A percentile compares a stretch with the other conserved stretches of the same genome.
These are phyloP conservation scores for Scolanthus callimorphus DNA, from an alignment of 92 coral and sea anemone genomes.

Conservation along the genomic window DNA sequence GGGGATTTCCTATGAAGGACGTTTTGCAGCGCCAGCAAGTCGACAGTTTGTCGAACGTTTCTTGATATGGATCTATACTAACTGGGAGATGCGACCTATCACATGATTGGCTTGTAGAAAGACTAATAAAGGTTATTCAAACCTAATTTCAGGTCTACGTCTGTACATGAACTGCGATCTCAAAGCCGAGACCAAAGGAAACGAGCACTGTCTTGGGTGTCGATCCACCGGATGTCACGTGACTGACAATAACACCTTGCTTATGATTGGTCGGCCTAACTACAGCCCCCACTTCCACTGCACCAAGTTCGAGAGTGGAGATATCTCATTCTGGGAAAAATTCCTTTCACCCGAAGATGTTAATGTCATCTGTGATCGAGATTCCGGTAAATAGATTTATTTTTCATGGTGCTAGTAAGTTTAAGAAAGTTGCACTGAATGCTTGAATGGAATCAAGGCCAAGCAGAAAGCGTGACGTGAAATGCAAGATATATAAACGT, in stretches of 20 bases:
- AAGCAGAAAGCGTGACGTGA: no score
- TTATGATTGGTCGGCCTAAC: slow-evolving; percentile 88
- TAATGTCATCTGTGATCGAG: slow-evolving; percentile 67
- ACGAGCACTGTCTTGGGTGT: slow-evolving; percentile 87
- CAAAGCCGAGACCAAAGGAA: slow-evolving; percentile 60
- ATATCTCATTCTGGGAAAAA: slow-evolving; percentile 82
- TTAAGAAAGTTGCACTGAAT: no score
- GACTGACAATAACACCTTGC: slow-evolving; percentile 81
- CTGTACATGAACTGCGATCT: slow-evolving; percentile 89
- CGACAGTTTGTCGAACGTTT: no score
- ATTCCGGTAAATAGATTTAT: slow-evolving; percentile 70
- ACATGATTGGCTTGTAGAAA: no score
- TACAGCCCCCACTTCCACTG: slow-evolving; percentile 89
- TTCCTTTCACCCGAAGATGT: slow-evolving; percentile 70
- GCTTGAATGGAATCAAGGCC: no score
- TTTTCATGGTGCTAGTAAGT: no score
- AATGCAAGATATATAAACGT: slow-evolving; percentile 83
- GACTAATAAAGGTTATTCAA: no score
- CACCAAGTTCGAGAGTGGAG: slow-evolving; percentile 94
- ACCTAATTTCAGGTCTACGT: slow-evolving; percentile 61
- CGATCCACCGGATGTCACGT: slow-evolving; percentile 88
- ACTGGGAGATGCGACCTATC: no score
- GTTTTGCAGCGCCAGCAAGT: no score
- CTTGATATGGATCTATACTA: no score
- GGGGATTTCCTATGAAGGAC: no score